Base-by-base conservation (phyloP, 2,113 vertebrate species). In the Thunnus maccoyii region DNA sequence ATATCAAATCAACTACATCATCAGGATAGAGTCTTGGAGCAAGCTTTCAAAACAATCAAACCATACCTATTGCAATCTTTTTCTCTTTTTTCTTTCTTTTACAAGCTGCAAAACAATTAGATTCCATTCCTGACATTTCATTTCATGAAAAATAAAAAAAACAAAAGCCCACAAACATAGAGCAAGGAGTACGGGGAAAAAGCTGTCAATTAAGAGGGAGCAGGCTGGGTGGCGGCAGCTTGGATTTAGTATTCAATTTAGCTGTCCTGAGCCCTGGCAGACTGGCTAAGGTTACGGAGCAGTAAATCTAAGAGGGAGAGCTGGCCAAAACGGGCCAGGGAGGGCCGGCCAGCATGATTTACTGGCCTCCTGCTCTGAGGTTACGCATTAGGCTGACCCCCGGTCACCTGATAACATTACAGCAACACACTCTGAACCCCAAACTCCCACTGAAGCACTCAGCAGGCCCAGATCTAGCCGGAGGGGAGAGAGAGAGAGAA, bases 171-270 rank as follows among this genome's bases (percentile, higher is more conserved):
- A 79, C 82, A 88, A 82, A 91, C 81, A 85, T 3, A 76, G 71
- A 80, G 47, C 8, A 25, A 55, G 32, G 78, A 44, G 64, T 36
- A 20, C 36, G 67, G 75, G 52, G 30, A 3, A 6, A 6, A 20
- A 72, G 51, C 30, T 86, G 85, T 86, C 87, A 91, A 92, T 93
- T 92, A 93, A 88, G 67, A 90, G 41, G 79, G 70, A 88, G 76
- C 76, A 84, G 92, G 88, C 83, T 89, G 92, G 91, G 90, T 92
- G 90, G 92, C 87, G 82, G 89, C 88, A 81, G 89, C 89, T 91
- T 94, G 92, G 93, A 95, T 96, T 96, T 95, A 95, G 93, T 95
- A 94, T 95, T 95, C 93, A 94, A 95, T 96, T 95, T 95, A 94
- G 92, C 90, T 83, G 92, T 92, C 87, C 91, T 92, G 92, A 91